Base-by-base conservation (phyloP, 2,888 invertebrate species). In the Elegia similella region DNA sequence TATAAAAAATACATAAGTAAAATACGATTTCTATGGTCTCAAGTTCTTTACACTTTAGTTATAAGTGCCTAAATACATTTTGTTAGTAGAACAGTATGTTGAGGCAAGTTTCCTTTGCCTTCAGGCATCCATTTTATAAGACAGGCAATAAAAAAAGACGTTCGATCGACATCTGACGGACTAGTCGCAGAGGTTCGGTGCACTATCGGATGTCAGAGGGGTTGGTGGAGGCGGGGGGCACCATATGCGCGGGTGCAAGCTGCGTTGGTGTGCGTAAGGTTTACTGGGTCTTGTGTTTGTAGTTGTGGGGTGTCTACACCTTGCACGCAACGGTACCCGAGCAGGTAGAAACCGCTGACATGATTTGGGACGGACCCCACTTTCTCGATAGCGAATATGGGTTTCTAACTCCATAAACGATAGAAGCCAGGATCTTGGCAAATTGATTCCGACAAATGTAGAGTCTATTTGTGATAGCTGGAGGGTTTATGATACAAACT, bases 301-400 rank as follows among this genome's bases (percentile, higher is more conserved):
- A 80, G 34, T 16, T 73, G 76, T 69, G 75, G 80, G 79, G 81
- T 79, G 80, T 72, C 73, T 69, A 80, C 88, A 89, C 89, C 89
- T 89, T 89, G 89, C 89, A 83, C 81, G 86, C 88, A 88, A 89
- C 88, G 90, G 89, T 86, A 90, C 75, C 80, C 68, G 68, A 82
- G 88, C 89, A 91, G 90, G 89, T 89, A 90, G 87, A 82, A 70
- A 73, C 67, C 68, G 78, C 82, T 86, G 86, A 85, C 85, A 86
- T 78, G 78, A 82, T 83, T 86, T 75, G 75, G 76, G 73, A 80
- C 84, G 80, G 82, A 82, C 83, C 83, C 82, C 72, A 81, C 82
- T 84, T 82, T 83, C 81, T 74, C 64, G 72, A 69, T 78, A 15
- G 69, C 85, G 80, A 86, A 86, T 86, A 88, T 83, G 78, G 77